Base-by-base conservation (phyloP, 92 coral and sea anemone genomes). In the Zoanthus solanderi region DNA sequence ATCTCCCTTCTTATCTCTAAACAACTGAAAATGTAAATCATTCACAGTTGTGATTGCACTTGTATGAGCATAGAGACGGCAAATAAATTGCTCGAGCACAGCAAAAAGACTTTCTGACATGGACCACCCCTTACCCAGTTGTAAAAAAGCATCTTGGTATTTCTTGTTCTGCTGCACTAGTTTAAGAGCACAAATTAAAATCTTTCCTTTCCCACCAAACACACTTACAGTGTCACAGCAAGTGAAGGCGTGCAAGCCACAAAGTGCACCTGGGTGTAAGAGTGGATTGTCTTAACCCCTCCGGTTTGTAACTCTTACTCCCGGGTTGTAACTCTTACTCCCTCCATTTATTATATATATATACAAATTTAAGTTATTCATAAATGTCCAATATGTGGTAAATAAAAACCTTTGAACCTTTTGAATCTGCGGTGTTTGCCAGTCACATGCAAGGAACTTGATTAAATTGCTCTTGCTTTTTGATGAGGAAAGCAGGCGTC, bases 161-260 rank as follows among this genome's bases (percentile, higher is more conserved):
- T 58, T 75, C 37, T 60, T 56, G 79, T 89, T 61, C 80, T 58
- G 37, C 71, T 72, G 83, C 60, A 82, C 84, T 23, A 90, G 72
- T 61, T 87, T 90, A 84, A 90, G 47, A 83, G 92, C 32, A 68
- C 47, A 14, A 30, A n/a, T 44, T 9, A 90, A 71, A 48, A 90
- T 42, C 54, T 90, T 90, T 50, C 94, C 94, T 53, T 83, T 87
- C 4, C 94, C 91, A 83, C 71, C 42, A 68, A 91, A 75, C 16
- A 91, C 88, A 74, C 93, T 87, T 48, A 87, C 91, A 67, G 47
- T 83, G 72, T 91, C 91, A 61, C 94, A 91, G 4, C 94, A 87
- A 83, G 91, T 88, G 78, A 88, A 91, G 6, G 91, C 86, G 57
- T 83, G 91, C 47, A 87, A 34, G 56, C 88, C 93, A 37, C 79